Evolutionary conservation across 2,113 vertebrate species (phyloP).

Genomic region (Varanus komodoensis): DNA sequence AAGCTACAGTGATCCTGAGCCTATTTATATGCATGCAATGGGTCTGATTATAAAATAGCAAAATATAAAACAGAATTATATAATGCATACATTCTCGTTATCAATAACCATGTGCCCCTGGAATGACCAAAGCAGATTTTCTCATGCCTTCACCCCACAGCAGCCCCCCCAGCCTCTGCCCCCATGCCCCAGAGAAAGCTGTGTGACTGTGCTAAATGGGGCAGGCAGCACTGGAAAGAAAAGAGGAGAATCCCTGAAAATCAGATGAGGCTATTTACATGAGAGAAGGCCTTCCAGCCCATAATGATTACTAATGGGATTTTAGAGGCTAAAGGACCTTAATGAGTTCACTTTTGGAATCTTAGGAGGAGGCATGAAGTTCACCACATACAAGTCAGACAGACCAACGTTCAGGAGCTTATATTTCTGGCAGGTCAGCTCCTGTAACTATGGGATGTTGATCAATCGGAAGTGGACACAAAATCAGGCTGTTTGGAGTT

Average conservation of each 20-base stretch:
- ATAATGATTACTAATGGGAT: background rate
- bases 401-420: background rate
- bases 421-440: background rate
- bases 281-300: too few relatives aligned
- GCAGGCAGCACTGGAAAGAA: background rate
- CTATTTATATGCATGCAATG: background rate
- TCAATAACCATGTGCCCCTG: too few relatives aligned
- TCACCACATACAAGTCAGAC: background rate
- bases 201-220: too few relatives aligned
- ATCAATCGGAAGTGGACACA: background rate
- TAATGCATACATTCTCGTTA: background rate
- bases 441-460: background rate
- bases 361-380: background rate
- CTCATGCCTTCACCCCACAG: too few relatives aligned
- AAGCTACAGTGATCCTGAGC: background rate
- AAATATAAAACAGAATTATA: background rate
- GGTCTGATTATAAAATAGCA: background rate
- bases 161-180: too few relatives aligned
- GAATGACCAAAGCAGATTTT: too few relatives aligned
- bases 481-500: background rate
- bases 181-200: too few relatives aligned
- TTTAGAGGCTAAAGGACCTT: background rate
- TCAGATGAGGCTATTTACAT: too few relatives aligned
- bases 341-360: background rate
- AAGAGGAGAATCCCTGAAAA: too few relatives aligned